Base-by-base conservation (phyloP, 2,113 vertebrate genomes). In the Perccottus glenii region DNA sequence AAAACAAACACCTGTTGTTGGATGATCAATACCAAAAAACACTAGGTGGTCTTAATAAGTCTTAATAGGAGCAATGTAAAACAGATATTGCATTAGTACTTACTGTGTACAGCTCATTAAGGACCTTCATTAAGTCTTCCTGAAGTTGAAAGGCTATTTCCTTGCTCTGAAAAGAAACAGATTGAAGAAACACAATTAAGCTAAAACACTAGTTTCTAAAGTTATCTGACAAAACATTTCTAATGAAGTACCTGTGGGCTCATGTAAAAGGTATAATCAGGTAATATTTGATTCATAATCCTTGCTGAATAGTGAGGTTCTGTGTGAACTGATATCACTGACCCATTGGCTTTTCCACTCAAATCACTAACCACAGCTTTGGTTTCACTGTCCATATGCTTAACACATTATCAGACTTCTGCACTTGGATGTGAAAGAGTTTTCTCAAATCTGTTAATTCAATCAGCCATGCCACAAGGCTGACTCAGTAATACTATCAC, bases 51-150 rank as follows among this genome's bases (percentile, higher is more conserved):
- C n/a, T n/a, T n/a, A n/a, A n/a, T n/a, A 35, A 49, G 57, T 60
- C 35, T 58, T 49, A 80, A 76, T 51, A 64, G 64, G 64, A 11
- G 33, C 15, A 53, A 16, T 43, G 33, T 8, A 36, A 63, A 64
- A 47, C 9, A 74, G 51, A 77, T 59, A 33, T 79, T 59, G 51
- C 9, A 7, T 36, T 36, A 40, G 33, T 80, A 92, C 96, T 98
- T 93, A 99, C 98, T 77, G 97, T 99, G 89, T 99, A 99, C 19
- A 99, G 94, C 90, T 99, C 98, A 9, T 98, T 99, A 68, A 99
- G 95, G 83, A 99, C 96, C 93, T 97, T 99, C 96, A 99, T 98
- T 87, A 99, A 93, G 91, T 99, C 98, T 88, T 99, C 98, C 82
- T 99, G 96, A 75, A 99, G 95, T 78, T 98, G 96, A 90, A 98